These are phyloP conservation scores for Tiliacea aurago DNA, from an alignment of 2,888 invertebrate species.

Conservation along the genomic window DNA sequence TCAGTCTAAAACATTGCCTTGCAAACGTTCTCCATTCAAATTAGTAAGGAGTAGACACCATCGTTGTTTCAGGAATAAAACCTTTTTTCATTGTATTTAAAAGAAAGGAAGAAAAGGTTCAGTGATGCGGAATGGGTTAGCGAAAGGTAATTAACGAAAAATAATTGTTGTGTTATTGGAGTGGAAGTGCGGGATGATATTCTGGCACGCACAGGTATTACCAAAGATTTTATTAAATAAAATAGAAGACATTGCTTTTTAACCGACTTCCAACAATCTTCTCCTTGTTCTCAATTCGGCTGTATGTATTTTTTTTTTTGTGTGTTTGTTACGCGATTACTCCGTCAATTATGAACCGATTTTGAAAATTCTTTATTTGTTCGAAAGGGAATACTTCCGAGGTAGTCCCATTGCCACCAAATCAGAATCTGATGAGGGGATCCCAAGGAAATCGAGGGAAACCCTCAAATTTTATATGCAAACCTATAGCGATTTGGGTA, in stretches of 20 bases:
- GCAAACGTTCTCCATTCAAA: conserved; percentile 50
- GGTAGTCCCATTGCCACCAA: too few relatives aligned
- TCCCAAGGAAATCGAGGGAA: too few relatives aligned
- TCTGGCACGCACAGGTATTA: not conserved
- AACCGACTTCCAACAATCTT: too few relatives aligned
- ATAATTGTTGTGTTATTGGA: conserved; percentile 22
- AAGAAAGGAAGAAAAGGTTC: conserved; percentile 9
- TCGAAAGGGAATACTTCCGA: too few relatives aligned
- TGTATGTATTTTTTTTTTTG: too few relatives aligned
- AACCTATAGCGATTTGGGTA: too few relatives aligned
- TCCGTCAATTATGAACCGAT: too few relatives aligned
- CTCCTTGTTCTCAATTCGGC: too few relatives aligned
- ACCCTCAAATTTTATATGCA: too few relatives aligned
- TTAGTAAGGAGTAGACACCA: conserved; percentile 34
- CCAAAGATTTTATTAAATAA: not conserved
- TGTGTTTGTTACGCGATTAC: too few relatives aligned
- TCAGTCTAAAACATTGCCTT: conserved; percentile 39
- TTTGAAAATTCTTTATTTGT: too few relatives aligned
- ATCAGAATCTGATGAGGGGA: too few relatives aligned
- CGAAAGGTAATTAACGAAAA: conserved; percentile 45
- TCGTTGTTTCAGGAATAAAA: conserved; percentile 40
- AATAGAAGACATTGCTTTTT: not conserved
- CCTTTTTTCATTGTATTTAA: conserved; percentile 46
- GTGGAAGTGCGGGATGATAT: not conserved
- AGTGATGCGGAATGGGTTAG: conserved; percentile 21